Evolutionary conservation across 1,140 invertebrate species (phyloP), one percentile per base, ranked within the genome.

Genomic region (Cryptotermes secundus): DNA sequence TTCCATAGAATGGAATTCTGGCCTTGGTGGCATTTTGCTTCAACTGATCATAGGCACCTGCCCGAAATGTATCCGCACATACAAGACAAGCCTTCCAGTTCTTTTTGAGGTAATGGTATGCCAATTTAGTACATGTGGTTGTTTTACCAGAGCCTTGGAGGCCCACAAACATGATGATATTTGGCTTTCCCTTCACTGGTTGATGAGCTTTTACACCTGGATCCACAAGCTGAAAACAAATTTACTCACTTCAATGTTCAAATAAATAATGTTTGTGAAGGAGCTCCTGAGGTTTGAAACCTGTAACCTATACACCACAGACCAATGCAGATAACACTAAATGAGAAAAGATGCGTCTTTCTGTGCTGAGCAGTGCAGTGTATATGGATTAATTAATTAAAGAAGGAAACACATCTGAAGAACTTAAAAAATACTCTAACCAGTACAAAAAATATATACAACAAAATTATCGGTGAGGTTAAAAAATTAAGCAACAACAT

Each of bases 21-120:
- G 99, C 99, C 91, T 99, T 99, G 34, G 98, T 99, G 86, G 98
- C 99, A 92, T 99, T 99, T 89, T 99, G 99, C 93, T 99, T 99
- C 65, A 99, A 94, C 91, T 99, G 99, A 93, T 99, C 99, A 89
- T 99, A 99, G 86, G 99, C 99, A 91, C 99, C 99, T 89, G 99
- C 99, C 91, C 99, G 95, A 91, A 99, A 99, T 83, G 99, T 99
- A 91, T 99, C 99, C 49, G 99, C 99, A 93, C 99, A 99, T 79
- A 99, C 98, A 42, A 99, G 91, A 89, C 97, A 99, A 45, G 98
- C 98, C 90, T 99, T 99, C 99, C 99, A 99, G 87, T 99, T 99
- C 91, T 99, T 99, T 88, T 98, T 98, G 89, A 99, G 93, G 91
- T 99, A 99, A 90, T 99, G 97, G 90, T 99, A 99, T 22, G 99